Evolutionary conservation across 2,888 invertebrate species (phyloP).

Genomic region (Polyploca ridens): DNA sequence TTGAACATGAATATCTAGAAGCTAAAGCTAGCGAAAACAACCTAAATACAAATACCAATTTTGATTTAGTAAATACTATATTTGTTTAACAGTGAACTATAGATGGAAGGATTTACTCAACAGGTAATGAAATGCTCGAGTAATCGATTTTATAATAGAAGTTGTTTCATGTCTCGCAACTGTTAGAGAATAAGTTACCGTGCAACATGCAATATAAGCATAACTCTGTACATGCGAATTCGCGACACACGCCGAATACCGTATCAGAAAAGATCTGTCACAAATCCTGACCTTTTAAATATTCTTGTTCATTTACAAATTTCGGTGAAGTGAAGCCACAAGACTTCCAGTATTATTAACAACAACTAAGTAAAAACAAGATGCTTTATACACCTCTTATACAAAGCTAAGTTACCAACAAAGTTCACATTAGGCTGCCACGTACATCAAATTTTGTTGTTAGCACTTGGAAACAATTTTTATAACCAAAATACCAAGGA

Average conservation of each 20-base stretch:
- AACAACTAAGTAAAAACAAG: background rate
- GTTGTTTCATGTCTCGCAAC: conserved; percentile 51
- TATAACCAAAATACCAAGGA: background rate
- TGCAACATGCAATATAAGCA: conserved; percentile 51
- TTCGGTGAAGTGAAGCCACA: background rate
- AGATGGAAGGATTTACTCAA: conserved; percentile 28
- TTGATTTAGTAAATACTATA: too few relatives aligned
- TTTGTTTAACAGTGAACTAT: conserved; percentile 14
- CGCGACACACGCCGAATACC: conserved; percentile 36
- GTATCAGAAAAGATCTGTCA: conserved; percentile 37
- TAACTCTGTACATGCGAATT: conserved; percentile 48
- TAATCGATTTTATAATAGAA: conserved; percentile 47
- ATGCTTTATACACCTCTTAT: background rate
- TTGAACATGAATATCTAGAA: too few relatives aligned
- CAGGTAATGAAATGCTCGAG: conserved; percentile 39
- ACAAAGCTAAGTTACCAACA: background rate
- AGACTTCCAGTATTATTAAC: background rate
- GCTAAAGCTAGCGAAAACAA: too few relatives aligned
- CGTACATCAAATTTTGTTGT: background rate
- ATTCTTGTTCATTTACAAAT: background rate
- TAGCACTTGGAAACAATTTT: background rate
- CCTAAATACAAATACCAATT: too few relatives aligned
- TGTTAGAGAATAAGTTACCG: conserved; percentile 49
- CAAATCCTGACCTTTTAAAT: conserved; percentile 24
- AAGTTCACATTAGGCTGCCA: background rate